A percentile compares a stretch with the other conserved stretches of the same genome.
Evolutionary conservation across 2,113 vertebrate species (phyloP).

Genomic region (Rhinopithecus roxellana): DNA sequence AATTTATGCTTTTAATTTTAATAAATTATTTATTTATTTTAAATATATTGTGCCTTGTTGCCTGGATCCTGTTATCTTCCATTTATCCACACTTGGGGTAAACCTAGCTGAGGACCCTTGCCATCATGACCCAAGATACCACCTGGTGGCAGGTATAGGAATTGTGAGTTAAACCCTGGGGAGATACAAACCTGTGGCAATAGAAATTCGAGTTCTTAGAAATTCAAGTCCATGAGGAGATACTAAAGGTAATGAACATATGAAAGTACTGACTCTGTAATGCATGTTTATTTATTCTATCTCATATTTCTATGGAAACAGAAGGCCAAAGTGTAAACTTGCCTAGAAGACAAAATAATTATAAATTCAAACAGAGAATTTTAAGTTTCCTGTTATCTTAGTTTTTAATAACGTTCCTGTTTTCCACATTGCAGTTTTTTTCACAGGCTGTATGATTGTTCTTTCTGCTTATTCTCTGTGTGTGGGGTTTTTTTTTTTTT

Average conservation of each 20-base stretch:
- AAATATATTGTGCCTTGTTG: background rate
- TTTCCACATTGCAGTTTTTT: background rate
- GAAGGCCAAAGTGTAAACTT: background rate
- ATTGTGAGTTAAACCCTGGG: background rate
- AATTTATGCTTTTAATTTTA: constrained; percentile 35
- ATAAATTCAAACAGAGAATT: constrained; percentile 14
- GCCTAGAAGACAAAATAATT: background rate
- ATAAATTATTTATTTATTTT: constrained; percentile 7
- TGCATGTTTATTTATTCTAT: background rate
- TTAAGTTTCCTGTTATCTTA: constrained; percentile 2
- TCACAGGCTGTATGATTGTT: background rate
- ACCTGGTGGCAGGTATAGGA: background rate
- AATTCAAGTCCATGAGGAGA: background rate
- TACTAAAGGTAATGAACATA: background rate
- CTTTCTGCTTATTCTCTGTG: background rate
- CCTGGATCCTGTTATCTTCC: background rate
- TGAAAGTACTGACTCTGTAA: background rate
- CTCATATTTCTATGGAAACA: background rate
- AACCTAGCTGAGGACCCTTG: background rate
- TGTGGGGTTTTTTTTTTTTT: no score
- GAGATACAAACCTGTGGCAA: background rate
- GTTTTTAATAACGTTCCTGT: background rate
- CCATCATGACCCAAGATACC: background rate
- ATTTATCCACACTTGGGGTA: background rate
- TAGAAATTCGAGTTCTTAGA: background rate